Evolutionary conservation across 1,140 invertebrate genomes (phyloP).

Genomic region (Doryteuthis pealeii): DNA sequence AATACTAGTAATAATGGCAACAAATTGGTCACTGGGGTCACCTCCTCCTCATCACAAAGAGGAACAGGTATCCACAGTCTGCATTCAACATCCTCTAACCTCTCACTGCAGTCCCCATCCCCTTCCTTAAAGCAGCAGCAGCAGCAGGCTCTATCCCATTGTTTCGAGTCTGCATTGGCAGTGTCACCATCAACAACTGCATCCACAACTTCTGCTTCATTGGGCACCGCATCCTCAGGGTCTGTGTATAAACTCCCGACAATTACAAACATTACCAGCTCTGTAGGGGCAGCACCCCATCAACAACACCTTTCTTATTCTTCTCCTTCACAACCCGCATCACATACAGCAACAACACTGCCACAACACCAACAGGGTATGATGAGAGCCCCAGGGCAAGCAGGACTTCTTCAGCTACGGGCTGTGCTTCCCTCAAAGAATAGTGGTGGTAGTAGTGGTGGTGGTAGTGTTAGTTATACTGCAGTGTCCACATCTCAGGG

Average conservation of each 20-base stretch:
- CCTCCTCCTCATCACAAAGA: not conserved
- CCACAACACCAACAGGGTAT: not conserved
- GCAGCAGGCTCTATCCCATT: not conserved
- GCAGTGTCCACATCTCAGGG: constrained; percentile 12
- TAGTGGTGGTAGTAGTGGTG: not conserved
- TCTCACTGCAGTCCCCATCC: not conserved
- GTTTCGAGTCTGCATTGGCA: not conserved
- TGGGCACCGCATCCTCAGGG: not conserved
- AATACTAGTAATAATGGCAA: not conserved
- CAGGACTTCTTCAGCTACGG: not conserved
- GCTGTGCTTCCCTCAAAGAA: not conserved
- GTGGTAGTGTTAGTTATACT: not conserved
- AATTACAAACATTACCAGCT: constrained; percentile 1
- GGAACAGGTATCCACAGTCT: not conserved
- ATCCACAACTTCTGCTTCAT: not conserved
- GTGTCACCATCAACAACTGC: not conserved
- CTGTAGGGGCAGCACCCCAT: not conserved
- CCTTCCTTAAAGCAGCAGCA: not conserved
- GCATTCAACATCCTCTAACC: not conserved
- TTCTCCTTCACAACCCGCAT: too few relatives aligned
- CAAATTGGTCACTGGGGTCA: not conserved
- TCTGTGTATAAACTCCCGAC: constrained; percentile 7
- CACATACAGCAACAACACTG: not conserved
- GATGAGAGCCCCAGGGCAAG: not conserved
- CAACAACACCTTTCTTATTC: not conserved